phyloP scores from a whole-genome alignment of 1,140 invertebrate species.

The Matsumurasca onukii region DNA sequence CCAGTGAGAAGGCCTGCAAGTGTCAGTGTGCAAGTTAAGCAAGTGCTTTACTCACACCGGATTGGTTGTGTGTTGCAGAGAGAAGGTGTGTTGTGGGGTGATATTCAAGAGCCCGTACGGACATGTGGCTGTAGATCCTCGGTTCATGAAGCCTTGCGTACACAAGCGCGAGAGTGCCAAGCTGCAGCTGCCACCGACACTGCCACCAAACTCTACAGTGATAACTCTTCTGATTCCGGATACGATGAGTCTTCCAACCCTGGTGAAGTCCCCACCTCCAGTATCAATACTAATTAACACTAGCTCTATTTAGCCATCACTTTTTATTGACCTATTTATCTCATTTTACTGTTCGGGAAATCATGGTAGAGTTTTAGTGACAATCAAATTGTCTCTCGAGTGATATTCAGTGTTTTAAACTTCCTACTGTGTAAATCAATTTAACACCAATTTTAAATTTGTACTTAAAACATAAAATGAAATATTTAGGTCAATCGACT shows the following conservation, averaged over 20 bases:
- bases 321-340: slow-evolving; percentile 15
- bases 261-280: slow-evolving; percentile 11
- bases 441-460: slow-evolving; percentile 26
- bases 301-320: slow-evolving; percentile 21
- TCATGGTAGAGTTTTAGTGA: slow-evolving; percentile 3
- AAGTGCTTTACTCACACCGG: too few species aligned
- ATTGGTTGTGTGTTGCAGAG: slow-evolving; percentile 59
- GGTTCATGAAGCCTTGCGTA: slow-evolving; percentile 62
- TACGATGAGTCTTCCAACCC: slow-evolving; percentile 63
- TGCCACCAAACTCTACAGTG: slow-evolving; percentile 53
- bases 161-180: slow-evolving; percentile 43
- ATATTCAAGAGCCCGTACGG: slow-evolving; percentile 67
- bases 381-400: slow-evolving; percentile 24
- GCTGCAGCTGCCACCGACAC: slow-evolving; percentile 4
- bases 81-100: slow-evolving; percentile 69
- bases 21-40: too few species aligned
- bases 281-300: slow-evolving; percentile 21
- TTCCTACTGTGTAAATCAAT: not conserved
- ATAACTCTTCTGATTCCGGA: slow-evolving; percentile 61
- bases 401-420: not conserved
- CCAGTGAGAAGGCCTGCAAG: too few species aligned
- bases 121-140: slow-evolving; percentile 64
- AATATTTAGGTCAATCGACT: slow-evolving; percentile 7
- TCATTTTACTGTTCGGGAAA: slow-evolving; percentile 1
- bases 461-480: slow-evolving; percentile 17